Evolutionary conservation across 2,888 invertebrate genomes (phyloP), one percentile per base, ranked within the genome.

Genomic region (Pecten maximus): DNA sequence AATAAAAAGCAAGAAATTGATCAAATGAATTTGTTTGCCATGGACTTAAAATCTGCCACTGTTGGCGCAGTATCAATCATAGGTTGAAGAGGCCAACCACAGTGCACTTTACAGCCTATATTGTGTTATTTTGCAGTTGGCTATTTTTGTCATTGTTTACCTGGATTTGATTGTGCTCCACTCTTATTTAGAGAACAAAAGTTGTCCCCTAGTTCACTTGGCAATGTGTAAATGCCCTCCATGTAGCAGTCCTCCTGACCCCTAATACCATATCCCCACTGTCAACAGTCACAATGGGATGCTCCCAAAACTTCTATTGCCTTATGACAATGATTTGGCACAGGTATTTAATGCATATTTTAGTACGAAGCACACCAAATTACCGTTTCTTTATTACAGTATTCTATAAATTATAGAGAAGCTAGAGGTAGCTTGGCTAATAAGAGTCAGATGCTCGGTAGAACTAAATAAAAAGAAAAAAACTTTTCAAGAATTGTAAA

Each of bases 141-240:
- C 74, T 74, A 74, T 74, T 74, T 44, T 74, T 8, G 28, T 15
- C 74, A 74, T 74, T 74, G 74, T 74, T 74, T 74, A 74, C 74
- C 74, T 74, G 74, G 74, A 74, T 74, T 74, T 74, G 28, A 74
- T 74, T 74, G 74, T 74, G 35, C 74, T 35, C 74, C 74, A 74
- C 15, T 74, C 74, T 28, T 74, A 74, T 74, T 74, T 74, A 35
- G 74, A 15, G 74, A 74, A 74, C 74, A 74, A 74, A 74, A 74
- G 74, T 74, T 74, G 74, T 74, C 74, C 74, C 12, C 74, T 74
- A 74, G 74, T 74, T 74, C 35, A 74, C 74, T 74, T 35, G 35
- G 28, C 4, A 35, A 28, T 35, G 74, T 74, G 28, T 74, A 74
- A 74, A 74, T 74, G 74, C 35, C 28, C 74, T 74, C 35, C 35